Percentiles rank a stretch among this genome's conserved stretches.
These are phyloP conservation scores for Deilephila elpenor DNA, from an alignment of 2,888 invertebrate genomes.

Conservation along the genomic window DNA sequence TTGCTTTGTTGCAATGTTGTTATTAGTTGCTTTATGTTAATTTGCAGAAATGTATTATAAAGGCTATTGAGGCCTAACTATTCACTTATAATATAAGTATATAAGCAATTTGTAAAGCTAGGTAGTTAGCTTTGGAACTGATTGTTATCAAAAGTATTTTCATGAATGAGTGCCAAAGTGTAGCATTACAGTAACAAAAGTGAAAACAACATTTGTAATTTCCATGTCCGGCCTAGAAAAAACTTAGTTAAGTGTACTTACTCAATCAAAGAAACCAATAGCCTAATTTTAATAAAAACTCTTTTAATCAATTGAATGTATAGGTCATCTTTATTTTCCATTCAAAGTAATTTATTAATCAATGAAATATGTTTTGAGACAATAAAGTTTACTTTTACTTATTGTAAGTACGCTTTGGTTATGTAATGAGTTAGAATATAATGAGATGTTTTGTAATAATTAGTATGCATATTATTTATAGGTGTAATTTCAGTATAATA, in stretches of 20 bases:
- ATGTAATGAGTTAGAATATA: neutral
- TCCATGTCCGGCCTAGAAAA: slow-evolving; percentile 9
- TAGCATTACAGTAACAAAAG: neutral
- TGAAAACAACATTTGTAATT: neutral
- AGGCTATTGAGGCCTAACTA: neutral
- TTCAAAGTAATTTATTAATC: neutral
- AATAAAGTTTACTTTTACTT: slow-evolving; percentile 9
- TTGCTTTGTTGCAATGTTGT: neutral
- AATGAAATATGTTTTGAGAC: slow-evolving; percentile 8
- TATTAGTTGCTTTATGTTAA: neutral
- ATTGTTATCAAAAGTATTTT: neutral
- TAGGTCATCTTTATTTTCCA: slow-evolving; percentile 11
- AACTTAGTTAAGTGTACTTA: neutral
- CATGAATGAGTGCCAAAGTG: slow-evolving; percentile 26
- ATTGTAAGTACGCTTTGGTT: slow-evolving; percentile 5
- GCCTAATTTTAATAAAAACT: neutral
- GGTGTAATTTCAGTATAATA: slow-evolving; percentile 35
- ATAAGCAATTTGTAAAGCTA: neutral
- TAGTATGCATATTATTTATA: slow-evolving; percentile 19
- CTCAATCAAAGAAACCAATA: neutral
- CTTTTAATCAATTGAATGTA: neutral
- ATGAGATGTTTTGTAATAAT: slow-evolving; percentile 9
- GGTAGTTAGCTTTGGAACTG: neutral
- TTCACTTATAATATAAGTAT: slow-evolving; percentile 1
- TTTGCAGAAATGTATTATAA: neutral